These are phyloP conservation scores for Pogonognathellus flavescens DNA, from an alignment of 1,140 invertebrate genomes.

Conservation along the genomic window DNA sequence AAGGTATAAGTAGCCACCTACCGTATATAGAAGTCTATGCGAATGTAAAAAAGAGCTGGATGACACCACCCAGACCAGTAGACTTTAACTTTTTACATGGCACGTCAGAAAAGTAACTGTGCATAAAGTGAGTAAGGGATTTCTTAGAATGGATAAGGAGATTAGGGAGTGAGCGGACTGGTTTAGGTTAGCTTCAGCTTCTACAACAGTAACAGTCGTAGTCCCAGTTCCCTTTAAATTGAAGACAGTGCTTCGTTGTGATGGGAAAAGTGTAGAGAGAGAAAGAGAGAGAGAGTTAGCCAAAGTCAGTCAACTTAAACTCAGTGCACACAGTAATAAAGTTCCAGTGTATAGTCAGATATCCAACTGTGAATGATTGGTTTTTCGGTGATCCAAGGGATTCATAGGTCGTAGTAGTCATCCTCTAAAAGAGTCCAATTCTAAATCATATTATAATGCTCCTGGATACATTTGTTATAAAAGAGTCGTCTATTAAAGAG, in stretches of 20 bases:
- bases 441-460: conserved; percentile 20
- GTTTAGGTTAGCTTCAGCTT: not conserved
- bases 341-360: conserved; percentile 1
- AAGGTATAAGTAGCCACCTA: no score
- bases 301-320: conserved; percentile 2
- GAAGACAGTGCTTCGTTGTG: not conserved
- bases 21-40: no score
- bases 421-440: conserved; percentile 17
- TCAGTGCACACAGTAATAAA: conserved; percentile 32
- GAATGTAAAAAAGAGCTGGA: no score
- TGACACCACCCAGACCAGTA: no score
- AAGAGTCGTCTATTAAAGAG: not conserved
- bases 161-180: conserved; percentile 15
- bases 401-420: conserved; percentile 40
- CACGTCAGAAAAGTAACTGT: conserved; percentile 27
- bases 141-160: conserved; percentile 34
- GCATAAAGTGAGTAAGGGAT: conserved; percentile 28
- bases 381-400: conserved; percentile 34
- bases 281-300: not conserved
- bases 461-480: not conserved
- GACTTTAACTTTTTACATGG: conserved; percentile 18
- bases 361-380: conserved; percentile 44
- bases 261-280: not conserved
- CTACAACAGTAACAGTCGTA: conserved; percentile 17
- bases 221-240: not conserved